Evolutionary conservation across 2,113 vertebrate genomes (phyloP), one percentile per base, ranked within the genome.

Genomic region (Spea bombifrons): DNA sequence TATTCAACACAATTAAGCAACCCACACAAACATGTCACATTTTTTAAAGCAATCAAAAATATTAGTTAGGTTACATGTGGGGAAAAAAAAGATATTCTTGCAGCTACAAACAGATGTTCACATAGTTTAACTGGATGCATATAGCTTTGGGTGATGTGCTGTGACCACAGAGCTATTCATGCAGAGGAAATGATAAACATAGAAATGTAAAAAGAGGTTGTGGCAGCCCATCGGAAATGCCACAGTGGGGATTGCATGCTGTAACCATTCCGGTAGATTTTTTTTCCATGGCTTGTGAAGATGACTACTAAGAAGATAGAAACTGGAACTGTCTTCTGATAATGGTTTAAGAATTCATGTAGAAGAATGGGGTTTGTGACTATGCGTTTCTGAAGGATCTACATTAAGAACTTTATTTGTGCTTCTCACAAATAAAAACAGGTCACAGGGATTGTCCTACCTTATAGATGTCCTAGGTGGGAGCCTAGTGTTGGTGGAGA

Each of bases 121-220:
- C 10, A 69, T 76, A 50, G 9, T 8, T 76, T 52, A 53, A 1
- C 53, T 13, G 16, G 52, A 75, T 66, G 66, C 53, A 61, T 69
- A 52, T 48, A 69, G 45, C 65, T 48, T 61, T 49, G 67, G 48
- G 67, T 70, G n/a, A 70, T 10, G 5, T 9, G n/a, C 52, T 57
- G 53, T 47, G 57, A 59, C 66, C 66, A 76, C 75, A 69, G 13
- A 70, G 52, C 45, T 69, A 69, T 69, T 52, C 65, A 55, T 67
- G 61, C 44, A 69, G 75, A 67, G 75, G 75, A 76, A 69, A 69
- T 76, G 52, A 69, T 59, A 69, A 68, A 47, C 48, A 69, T 76
- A 52, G 75, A 69, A 76, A 76, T 49, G 47, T 76, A 76, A 76
- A 69, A 52, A 76, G 46, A 68, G 66, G 5, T n/a, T 16, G 46